A percentile compares a stretch with the other conserved stretches of the same genome.
These are phyloP conservation scores for Arvicanthis niloticus DNA, from an alignment of 2,113 vertebrate species.

Conservation along the genomic window DNA sequence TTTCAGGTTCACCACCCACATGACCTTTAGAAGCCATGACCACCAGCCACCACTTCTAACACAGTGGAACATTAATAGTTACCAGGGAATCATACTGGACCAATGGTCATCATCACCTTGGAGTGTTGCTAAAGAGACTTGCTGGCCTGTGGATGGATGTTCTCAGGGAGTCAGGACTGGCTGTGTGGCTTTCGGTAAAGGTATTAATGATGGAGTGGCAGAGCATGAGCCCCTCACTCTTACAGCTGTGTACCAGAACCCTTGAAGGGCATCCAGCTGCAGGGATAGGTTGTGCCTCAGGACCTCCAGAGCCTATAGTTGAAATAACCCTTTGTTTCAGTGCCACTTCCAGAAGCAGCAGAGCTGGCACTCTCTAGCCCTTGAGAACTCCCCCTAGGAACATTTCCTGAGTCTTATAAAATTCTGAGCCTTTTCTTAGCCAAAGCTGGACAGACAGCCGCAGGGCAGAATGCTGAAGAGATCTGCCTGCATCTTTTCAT, in stretches of 20 bases:
- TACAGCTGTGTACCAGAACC: neutral
- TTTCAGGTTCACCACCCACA: neutral
- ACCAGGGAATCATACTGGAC: neutral
- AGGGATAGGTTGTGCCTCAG: neutral
- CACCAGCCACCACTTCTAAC: neutral
- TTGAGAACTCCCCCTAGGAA: slow-evolving; percentile 14
- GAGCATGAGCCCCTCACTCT: neutral
- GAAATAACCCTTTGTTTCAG: neutral
- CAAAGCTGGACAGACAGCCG: neutral
- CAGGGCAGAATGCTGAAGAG: neutral
- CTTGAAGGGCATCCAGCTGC: neutral
- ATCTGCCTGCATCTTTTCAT: slow-evolving; percentile 2
- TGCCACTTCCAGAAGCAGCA: neutral
- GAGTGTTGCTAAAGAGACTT: neutral
- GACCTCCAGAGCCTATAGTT: neutral
- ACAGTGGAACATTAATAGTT: neutral
- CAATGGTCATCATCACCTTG: neutral
- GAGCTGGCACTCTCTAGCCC: neutral
- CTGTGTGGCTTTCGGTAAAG: neutral
- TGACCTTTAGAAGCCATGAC: neutral
- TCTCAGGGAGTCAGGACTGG: neutral
- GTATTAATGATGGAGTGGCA: neutral
- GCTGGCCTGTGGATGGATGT: neutral
- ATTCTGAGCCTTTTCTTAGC: slow-evolving; percentile 10
- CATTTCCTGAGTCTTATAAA: slow-evolving; percentile 24